A percentile compares a stretch with the other conserved stretches of the same genome.
Evolutionary conservation across 2,797 vertebrate genomes (phyloP).

Genomic region (Rhinella marina): DNA sequence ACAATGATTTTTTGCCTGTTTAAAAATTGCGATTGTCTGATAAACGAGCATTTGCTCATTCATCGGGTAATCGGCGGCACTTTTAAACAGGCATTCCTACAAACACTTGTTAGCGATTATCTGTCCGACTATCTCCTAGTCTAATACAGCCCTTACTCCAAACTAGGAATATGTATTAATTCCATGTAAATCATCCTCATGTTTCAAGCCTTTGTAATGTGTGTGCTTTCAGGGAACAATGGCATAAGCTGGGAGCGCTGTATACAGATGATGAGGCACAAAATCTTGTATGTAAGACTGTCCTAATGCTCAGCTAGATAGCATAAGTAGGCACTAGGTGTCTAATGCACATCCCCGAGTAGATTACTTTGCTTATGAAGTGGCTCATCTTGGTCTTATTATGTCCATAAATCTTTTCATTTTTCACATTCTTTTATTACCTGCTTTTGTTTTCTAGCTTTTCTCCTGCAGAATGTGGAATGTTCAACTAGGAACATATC

Average conservation of each 20-base stretch:
- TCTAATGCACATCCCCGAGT: constrained; percentile 58
- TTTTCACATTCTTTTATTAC: constrained; percentile 55
- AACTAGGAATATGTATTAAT: not conserved
- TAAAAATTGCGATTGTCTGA: too few species aligned
- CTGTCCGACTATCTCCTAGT: too few species aligned
- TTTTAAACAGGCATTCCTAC: too few species aligned
- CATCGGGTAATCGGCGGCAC: too few species aligned
- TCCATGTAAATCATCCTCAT: constrained; percentile 6
- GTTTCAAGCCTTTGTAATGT: constrained; percentile 28
- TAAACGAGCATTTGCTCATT: too few species aligned
- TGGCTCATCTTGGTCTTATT: constrained; percentile 57
- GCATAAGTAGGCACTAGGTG: constrained; percentile 56
- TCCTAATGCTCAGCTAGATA: constrained; percentile 48
- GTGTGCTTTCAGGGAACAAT: constrained; percentile 44
- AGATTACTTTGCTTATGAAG: constrained; percentile 60
- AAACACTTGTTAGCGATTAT: too few species aligned
- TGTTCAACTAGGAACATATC: constrained; percentile 25
- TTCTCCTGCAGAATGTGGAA: constrained; percentile 36
- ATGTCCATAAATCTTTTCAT: constrained; percentile 53
- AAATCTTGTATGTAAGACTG: constrained; percentile 33
- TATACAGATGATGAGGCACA: constrained; percentile 53
- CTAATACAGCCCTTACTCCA: too few species aligned
- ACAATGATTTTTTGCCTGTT: too few species aligned
- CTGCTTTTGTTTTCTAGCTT: constrained; percentile 47
- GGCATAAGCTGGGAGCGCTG: constrained; percentile 33